Evolutionary conservation across 2,113 vertebrate species (phyloP).

Genomic region (Ivindomyrus marchei): DNA sequence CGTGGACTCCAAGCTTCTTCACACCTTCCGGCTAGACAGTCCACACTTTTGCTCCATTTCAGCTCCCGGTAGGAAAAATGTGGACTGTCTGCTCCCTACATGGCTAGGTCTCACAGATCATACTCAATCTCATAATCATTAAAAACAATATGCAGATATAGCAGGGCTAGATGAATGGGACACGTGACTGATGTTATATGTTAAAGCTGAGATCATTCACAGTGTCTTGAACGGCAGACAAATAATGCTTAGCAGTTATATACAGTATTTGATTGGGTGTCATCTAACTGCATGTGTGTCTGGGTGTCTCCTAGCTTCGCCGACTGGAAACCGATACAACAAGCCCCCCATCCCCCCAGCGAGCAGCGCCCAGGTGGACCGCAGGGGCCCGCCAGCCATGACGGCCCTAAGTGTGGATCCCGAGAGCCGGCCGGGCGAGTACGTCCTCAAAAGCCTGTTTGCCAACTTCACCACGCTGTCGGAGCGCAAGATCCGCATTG

Average conservation of each 20-base stretch:
- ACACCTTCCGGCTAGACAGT: not conserved
- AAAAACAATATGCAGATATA: not conserved
- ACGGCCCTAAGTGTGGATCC: slow-evolving; percentile 88
- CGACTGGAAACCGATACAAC: slow-evolving; percentile 81
- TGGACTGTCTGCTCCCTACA: not conserved
- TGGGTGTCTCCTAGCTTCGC: slow-evolving; percentile 71
- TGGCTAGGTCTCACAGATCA: not conserved
- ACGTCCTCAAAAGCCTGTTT: slow-evolving; percentile 94
- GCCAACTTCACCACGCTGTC: slow-evolving; percentile 92
- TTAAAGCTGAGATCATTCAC: not conserved
- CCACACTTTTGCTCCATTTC: not conserved
- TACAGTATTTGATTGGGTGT: not conserved
- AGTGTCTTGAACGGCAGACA: not conserved
- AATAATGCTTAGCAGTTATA: not conserved
- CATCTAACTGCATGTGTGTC: slow-evolving; percentile 3
- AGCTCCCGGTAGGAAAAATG: not conserved
- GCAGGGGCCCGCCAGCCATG: slow-evolving; percentile 86
- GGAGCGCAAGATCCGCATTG: slow-evolving; percentile 95
- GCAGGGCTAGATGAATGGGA: not conserved
- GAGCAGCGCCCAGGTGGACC: slow-evolving; percentile 72
- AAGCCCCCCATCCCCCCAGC: slow-evolving; percentile 78
- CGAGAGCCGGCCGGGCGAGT: slow-evolving; percentile 95
- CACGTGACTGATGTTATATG: not conserved
- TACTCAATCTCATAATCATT: not conserved
- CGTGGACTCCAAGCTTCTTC: too few species aligned